phyloP scores from a whole-genome alignment of 1,140 invertebrate species.

The Pseudomyrmex flavicornis region DNA sequence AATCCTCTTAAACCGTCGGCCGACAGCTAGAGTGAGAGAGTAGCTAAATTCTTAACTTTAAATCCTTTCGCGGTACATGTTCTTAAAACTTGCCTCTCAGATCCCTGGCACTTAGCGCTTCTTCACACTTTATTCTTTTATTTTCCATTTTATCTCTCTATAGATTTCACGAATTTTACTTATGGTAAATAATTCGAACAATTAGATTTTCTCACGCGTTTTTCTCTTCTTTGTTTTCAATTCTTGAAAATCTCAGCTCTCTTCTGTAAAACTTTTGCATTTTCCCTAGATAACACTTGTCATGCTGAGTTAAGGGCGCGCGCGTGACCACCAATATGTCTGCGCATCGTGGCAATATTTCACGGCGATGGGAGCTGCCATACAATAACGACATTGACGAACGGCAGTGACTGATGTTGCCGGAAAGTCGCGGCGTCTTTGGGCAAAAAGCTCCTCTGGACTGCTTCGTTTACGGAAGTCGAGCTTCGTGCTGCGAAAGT shows the following conservation, averaged over 20 bases:
- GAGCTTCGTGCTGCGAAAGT: constrained; percentile 35
- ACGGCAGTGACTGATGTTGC: constrained; percentile 55
- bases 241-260: background rate
- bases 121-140: background rate
- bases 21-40: background rate
- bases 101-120: background rate
- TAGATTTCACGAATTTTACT: background rate
- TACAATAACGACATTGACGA: constrained; percentile 32
- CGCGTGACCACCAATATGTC: constrained; percentile 46
- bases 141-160: background rate
- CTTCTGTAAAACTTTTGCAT: background rate
- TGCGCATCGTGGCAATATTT: constrained; percentile 46
- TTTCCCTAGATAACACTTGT: constrained; percentile 15
- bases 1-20: background rate
- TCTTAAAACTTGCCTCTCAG: constrained; percentile 28
- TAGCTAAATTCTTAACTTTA: constrained; percentile 24
- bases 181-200: background rate
- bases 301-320: constrained; percentile 15
- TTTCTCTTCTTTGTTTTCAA: background rate
- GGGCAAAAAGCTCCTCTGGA: constrained; percentile 15
- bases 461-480: constrained; percentile 42
- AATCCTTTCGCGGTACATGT: constrained; percentile 19
- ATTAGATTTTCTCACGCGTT: background rate
- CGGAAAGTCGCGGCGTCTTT: constrained; percentile 34
- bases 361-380: constrained; percentile 35